Evolutionary conservation across 1,140 invertebrate genomes (phyloP), one percentile per base, ranked within the genome.

Genomic region (Trichoplusia ni): DNA sequence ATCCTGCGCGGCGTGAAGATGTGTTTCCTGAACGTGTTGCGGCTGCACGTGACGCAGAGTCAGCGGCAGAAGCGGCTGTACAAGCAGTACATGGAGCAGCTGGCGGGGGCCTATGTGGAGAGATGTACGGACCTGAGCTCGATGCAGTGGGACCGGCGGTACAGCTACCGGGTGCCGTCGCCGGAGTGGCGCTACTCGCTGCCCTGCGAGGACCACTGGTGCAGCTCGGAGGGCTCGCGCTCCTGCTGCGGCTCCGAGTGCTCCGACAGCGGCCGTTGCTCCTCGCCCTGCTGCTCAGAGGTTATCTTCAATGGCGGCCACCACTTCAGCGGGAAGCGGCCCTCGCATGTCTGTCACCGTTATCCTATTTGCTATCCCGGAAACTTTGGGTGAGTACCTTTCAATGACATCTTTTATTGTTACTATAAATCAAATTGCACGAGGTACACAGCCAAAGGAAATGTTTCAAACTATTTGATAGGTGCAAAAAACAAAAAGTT

Each of bases 221-320:
- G 71, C 53, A 77, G 73, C 2, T 71, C 68, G n/a, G 84, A 85
- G 18, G 73, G 65, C 4, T 77, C 84, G 0, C 61, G 77, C 38
- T 82, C 80, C 3, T 86, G 69, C 40, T 87, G 78, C 38, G 72
- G 73, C 37, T 80, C 82, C 14, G 82, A 81, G 44, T 87, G 82
- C 16, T 70, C 79, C 2, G 89, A 90, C 54, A 89, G 86, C 47
- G 89, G 90, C 1, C 67, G 89, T 19, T 91, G 82, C 56, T 90
- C 86, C 4, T 91, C 90, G 0, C 81, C 88, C 1, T 91, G 90
- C 70, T 91, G 90, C 60, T 90, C 87, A 3, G 90, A 91, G 47
- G 88, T 88, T 56, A 90, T 91, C 51, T 90, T 91, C 79, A 91
- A 91, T 46, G 90, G 89, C 13, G 89, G 89, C 2, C 86, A 89